These are phyloP conservation scores for Hyla sarda DNA, from an alignment of 2,113 vertebrate species.

Conservation along the genomic window DNA sequence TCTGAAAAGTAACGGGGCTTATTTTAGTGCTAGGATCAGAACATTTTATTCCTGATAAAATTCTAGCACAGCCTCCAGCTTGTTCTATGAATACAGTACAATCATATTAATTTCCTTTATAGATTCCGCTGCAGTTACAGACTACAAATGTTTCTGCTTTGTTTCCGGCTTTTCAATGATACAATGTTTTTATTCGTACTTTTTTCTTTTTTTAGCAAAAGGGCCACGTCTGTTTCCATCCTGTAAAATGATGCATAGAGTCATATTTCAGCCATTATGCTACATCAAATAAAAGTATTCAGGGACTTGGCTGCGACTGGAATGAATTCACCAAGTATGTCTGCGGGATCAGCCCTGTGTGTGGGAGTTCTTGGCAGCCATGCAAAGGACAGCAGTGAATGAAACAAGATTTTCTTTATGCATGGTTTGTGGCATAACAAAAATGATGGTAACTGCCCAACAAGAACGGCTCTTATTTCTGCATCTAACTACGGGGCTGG, in stretches of 20 bases:
- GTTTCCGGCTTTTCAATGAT: background rate
- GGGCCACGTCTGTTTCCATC: background rate
- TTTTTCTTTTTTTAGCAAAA: background rate
- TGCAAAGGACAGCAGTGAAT: slow-evolving; percentile 20
- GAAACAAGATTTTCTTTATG: slow-evolving; percentile 38
- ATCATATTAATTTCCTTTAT: background rate
- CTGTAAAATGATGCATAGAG: background rate
- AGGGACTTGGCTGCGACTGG: background rate
- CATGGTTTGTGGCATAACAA: slow-evolving; percentile 29
- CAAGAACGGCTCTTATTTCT: background rate
- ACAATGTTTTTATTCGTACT: background rate
- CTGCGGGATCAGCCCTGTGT: slow-evolving; percentile 9
- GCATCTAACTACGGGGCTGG: background rate
- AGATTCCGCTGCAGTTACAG: background rate
- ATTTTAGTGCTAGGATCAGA: background rate
- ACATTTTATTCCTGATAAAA: background rate
- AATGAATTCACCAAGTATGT: slow-evolving; percentile 36
- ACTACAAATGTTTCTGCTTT: background rate
- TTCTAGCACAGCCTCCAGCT: background rate
- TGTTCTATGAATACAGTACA: background rate
- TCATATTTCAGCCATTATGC: slow-evolving; percentile 6
- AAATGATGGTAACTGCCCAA: slow-evolving; percentile 12
- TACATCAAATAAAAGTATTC: slow-evolving; percentile 32
- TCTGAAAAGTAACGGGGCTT: background rate
- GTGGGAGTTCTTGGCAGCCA: slow-evolving; percentile 44